A percentile compares a stretch with the other conserved stretches of the same genome.
Evolutionary conservation across 1,140 invertebrate genomes (phyloP).

Genomic region (Mamestra configurata): DNA sequence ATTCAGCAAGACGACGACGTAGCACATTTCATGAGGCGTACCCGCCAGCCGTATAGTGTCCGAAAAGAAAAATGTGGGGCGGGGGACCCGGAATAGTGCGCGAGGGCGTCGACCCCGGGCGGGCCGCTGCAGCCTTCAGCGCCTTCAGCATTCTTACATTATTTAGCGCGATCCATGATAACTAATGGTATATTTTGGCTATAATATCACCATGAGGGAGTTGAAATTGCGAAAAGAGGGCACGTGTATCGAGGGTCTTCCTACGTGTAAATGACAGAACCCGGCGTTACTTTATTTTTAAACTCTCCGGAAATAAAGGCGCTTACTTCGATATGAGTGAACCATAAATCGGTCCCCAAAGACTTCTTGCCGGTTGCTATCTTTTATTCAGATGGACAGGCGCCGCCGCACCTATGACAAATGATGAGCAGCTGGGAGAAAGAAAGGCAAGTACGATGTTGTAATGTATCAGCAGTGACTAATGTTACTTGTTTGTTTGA

Average conservation of each 20-base stretch:
- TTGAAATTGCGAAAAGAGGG: slow-evolving; percentile 30
- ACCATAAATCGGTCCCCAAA: slow-evolving; percentile 73
- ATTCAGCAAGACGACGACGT: slow-evolving; percentile 74
- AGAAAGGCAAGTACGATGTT: slow-evolving; percentile 32
- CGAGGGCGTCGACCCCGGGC: slow-evolving; percentile 74
- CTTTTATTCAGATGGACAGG: slow-evolving; percentile 74
- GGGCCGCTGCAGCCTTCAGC: slow-evolving; percentile 66
- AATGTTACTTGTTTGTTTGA: slow-evolving; percentile 43
- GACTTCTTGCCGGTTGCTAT: slow-evolving; percentile 68
- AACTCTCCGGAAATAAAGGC: slow-evolving; percentile 59
- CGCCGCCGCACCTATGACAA: slow-evolving; percentile 63
- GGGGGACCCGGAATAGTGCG: slow-evolving; percentile 66
- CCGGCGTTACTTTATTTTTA: slow-evolving; percentile 60
- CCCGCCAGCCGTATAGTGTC: slow-evolving; percentile 76
- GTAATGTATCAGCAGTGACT: slow-evolving; percentile 37
- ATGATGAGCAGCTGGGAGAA: slow-evolving; percentile 59
- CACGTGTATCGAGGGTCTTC: slow-evolving; percentile 20
- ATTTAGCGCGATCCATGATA: slow-evolving; percentile 77
- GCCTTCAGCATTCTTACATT: slow-evolving; percentile 77
- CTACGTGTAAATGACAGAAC: slow-evolving; percentile 22
- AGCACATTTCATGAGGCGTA: slow-evolving; percentile 73
- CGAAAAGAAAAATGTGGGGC: slow-evolving; percentile 82
- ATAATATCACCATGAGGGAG: slow-evolving; percentile 46
- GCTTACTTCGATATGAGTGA: slow-evolving; percentile 59
- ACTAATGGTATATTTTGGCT: slow-evolving; percentile 68